phyloP scores from a whole-genome alignment of 2,113 vertebrate species.

The Limnothrissa miodon region DNA sequence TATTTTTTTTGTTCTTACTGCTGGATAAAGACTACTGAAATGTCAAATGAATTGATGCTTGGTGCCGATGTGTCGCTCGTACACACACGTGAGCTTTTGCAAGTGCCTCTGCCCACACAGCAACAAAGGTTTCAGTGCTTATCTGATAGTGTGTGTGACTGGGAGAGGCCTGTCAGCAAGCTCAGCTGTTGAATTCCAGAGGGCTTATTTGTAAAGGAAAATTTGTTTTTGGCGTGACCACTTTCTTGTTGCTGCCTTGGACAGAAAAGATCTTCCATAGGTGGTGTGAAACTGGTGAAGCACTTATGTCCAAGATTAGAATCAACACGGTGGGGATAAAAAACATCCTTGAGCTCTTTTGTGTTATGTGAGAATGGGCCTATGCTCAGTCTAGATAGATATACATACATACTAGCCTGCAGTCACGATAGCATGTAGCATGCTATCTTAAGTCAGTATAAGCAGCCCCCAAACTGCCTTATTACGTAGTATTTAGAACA shows the following conservation, averaged over 20 bases:
- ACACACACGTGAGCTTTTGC: constrained; percentile 20
- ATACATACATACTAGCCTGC: background rate
- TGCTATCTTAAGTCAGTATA: background rate
- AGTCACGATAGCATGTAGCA: background rate
- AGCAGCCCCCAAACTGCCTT: background rate
- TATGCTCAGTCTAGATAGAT: background rate
- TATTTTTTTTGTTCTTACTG: background rate
- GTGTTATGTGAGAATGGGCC: background rate
- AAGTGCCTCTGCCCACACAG: background rate
- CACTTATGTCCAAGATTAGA: background rate
- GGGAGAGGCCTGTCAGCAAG: background rate
- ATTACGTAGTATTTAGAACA: background rate
- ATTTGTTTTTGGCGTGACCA: constrained; percentile 31
- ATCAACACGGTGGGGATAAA: constrained; percentile 4
- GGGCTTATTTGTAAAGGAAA: constrained; percentile 43
- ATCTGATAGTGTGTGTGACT: background rate
- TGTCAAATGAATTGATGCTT: background rate
- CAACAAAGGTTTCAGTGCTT: background rate
- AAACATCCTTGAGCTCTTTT: constrained; percentile 8
- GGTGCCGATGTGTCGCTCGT: background rate
- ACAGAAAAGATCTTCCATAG: background rate
- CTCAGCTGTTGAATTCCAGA: constrained; percentile 14
- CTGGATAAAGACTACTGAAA: background rate
- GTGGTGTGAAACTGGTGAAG: background rate
- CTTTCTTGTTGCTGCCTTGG: constrained; percentile 34